These are phyloP conservation scores for Blennius ocellaris DNA, from an alignment of 2,113 vertebrate species.

Conservation along the genomic window DNA sequence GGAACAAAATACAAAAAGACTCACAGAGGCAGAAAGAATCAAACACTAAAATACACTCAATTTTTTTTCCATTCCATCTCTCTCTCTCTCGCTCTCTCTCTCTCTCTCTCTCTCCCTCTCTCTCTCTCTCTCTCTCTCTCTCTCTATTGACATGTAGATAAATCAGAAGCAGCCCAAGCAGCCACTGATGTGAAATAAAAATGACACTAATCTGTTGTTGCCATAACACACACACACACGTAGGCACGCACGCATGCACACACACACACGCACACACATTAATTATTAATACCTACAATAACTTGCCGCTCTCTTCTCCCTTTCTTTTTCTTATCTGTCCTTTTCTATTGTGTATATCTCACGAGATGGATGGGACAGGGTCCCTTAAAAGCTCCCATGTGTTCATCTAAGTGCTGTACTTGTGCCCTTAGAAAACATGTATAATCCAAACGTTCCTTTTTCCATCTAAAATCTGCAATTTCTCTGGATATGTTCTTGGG, in stretches of 20 bases:
- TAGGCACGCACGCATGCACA: not conserved
- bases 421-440: conserved; percentile 40
- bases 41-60: conserved; percentile 75
- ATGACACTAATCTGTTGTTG: conserved; percentile 77
- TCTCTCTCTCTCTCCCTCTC: not conserved
- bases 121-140: not conserved
- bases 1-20: conserved; percentile 68
- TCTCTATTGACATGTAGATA: conserved; percentile 67
- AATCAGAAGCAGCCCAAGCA: conserved; percentile 69
- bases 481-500: conserved; percentile 17
- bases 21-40: conserved; percentile 71
- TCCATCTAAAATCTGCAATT: conserved; percentile 37
- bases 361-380: conserved; percentile 44
- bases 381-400: conserved; percentile 69
- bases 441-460: conserved; percentile 12
- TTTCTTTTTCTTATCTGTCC: conserved; percentile 45
- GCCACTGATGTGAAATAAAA: conserved; percentile 75
- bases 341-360: conserved; percentile 47
- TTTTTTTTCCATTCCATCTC: conserved; percentile 19
- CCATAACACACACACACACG: conserved; percentile 62
- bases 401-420: conserved; percentile 60
- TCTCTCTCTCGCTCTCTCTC: conserved; percentile 4
- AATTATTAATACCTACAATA: conserved; percentile 77
- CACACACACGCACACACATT: conserved; percentile 39
- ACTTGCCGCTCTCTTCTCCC: conserved; percentile 22